These are phyloP conservation scores for Zaprionus vittiger DNA, from an alignment of 1,140 invertebrate genomes.

Conservation along the genomic window DNA sequence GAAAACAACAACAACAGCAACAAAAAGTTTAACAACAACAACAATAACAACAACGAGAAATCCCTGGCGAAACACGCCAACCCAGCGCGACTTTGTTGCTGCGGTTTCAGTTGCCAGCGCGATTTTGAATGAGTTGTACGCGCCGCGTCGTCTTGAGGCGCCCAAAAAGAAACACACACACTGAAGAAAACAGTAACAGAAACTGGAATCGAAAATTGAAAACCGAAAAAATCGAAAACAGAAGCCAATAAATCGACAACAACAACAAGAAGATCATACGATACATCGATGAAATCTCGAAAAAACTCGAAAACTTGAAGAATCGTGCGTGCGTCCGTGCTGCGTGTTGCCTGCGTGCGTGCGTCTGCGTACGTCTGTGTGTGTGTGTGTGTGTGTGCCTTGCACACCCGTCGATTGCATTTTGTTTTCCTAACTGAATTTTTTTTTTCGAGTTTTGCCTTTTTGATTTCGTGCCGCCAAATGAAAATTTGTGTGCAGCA, in stretches of 20 bases:
- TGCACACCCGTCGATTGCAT: constrained; percentile 11
- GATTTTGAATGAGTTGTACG: constrained; percentile 81
- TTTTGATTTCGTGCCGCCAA: constrained; percentile 53
- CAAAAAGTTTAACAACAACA: constrained; percentile 23
- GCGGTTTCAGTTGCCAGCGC: constrained; percentile 78
- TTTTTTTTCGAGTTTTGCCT: constrained; percentile 28
- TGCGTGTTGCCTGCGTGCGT: background rate
- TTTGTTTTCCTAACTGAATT: constrained; percentile 21
- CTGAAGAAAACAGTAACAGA: background rate
- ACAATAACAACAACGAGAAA: constrained; percentile 40
- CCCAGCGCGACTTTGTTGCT: constrained; percentile 80
- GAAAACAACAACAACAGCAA: constrained; percentile 31
- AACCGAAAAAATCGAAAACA: constrained; percentile 16
- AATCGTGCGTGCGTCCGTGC: constrained; percentile 10
- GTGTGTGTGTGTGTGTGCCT: constrained; percentile 12
- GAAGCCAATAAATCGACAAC: constrained; percentile 12
- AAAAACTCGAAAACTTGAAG: constrained; percentile 18
- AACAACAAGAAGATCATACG: background rate
- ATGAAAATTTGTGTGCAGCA: constrained; percentile 70
- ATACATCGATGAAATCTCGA: background rate
- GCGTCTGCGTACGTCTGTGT: constrained; percentile 15
- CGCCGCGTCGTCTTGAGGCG: constrained; percentile 57
- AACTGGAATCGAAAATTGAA: constrained; percentile 23
- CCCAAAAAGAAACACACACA: constrained; percentile 5
- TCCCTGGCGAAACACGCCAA: constrained; percentile 79